Percentiles rank a stretch among this genome's conserved stretches.
Evolutionary conservation across 2,888 invertebrate genomes (phyloP).

Genomic region (Synergus umbraculus): DNA sequence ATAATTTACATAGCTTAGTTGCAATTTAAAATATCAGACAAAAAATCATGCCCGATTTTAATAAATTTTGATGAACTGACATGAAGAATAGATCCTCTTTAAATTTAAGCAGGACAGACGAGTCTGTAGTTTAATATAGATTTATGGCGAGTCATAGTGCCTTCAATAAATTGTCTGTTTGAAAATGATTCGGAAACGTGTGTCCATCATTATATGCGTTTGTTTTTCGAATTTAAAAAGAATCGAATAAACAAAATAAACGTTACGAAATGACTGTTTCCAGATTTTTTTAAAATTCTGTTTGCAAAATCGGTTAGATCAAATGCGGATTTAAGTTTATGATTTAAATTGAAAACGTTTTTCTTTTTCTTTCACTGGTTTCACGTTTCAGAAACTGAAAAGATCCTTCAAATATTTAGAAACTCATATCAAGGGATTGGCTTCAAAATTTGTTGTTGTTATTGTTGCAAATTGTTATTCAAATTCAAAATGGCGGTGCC

Average conservation of each 20-base stretch:
- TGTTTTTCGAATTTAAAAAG: background rate
- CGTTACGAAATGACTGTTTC: background rate
- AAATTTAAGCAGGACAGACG: background rate
- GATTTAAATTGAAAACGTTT: too few relatives aligned
- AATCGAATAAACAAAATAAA: background rate
- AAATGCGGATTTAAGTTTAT: too few relatives aligned
- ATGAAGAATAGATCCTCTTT: background rate
- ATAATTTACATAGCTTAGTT: background rate
- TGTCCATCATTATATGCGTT: background rate
- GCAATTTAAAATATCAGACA: background rate
- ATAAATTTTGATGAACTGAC: background rate
- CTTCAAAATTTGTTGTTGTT: background rate
- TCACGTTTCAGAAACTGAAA: too few relatives aligned
- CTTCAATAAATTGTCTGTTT: constrained; percentile 2
- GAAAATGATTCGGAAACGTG: background rate
- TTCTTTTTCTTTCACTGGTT: too few relatives aligned
- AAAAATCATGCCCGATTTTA: background rate
- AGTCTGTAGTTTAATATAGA: background rate
- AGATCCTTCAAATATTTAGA: too few relatives aligned
- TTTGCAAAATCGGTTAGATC: too few relatives aligned
- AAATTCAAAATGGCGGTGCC: too few relatives aligned
- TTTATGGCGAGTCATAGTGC: constrained; percentile 26
- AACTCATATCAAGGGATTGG: too few relatives aligned
- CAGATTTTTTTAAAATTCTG: background rate
- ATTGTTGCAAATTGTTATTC: background rate